Conservation (phyloP, 2,797 vertebrate genomes). For the Microctenopoma stevenorrisi region DNA sequence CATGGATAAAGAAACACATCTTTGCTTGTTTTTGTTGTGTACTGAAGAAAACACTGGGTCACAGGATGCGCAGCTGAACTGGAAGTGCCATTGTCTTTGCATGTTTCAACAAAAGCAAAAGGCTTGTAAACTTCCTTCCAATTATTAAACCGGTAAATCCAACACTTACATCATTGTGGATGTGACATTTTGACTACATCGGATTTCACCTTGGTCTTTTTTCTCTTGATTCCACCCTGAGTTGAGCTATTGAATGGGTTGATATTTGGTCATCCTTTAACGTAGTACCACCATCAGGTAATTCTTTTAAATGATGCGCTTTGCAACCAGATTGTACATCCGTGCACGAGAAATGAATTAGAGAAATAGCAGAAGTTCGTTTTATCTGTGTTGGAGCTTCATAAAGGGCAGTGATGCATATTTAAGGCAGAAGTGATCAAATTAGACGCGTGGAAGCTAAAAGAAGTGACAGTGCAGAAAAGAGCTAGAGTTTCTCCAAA, state of each 20-base stretch:
- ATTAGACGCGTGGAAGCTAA: slow-evolving; percentile 36
- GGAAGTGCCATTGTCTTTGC: slow-evolving; percentile 51
- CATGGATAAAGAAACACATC: background rate
- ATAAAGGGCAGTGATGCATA: background rate
- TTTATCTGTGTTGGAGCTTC: background rate
- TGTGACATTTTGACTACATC: background rate
- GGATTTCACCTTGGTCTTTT: slow-evolving; percentile 7
- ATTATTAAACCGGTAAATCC: slow-evolving; percentile 14
- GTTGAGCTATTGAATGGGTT: no score
- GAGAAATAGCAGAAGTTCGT: slow-evolving; percentile 30
- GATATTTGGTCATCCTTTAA: no score
- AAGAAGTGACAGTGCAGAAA: slow-evolving; percentile 22
- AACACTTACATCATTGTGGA: background rate
- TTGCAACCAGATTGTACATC: background rate
- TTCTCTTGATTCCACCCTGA: no score
- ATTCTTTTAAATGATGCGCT: no score
- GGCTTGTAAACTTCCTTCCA: slow-evolving; percentile 34
- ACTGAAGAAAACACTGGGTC: background rate
- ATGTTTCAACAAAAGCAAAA: slow-evolving; percentile 28
- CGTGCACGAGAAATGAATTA: slow-evolving; percentile 13
- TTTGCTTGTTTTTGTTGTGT: slow-evolving; percentile 10
- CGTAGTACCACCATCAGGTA: no score
- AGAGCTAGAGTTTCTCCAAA: slow-evolving; percentile 42
- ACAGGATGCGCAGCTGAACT: slow-evolving; percentile 13
- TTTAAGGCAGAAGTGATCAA: slow-evolving; percentile 2